Evolutionary conservation across 2,888 invertebrate genomes (phyloP), one percentile per base, ranked within the genome.

Genomic region (Steinernema hermaphroditum): DNA sequence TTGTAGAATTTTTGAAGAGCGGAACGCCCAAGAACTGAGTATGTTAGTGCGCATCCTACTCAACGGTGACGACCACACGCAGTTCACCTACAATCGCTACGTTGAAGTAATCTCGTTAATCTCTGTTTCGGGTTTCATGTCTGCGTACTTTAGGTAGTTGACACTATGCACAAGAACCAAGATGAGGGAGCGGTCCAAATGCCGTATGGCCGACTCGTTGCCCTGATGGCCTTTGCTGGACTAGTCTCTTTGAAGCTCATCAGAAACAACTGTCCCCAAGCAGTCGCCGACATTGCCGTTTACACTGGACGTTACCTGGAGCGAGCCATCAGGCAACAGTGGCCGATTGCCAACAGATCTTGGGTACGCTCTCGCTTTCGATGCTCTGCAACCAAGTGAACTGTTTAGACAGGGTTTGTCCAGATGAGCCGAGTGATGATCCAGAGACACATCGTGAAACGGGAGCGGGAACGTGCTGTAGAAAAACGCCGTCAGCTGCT

Each of bases 61-160:
- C 12, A 68, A 71, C 12, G 71, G 71, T 14, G 74, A 72, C 0
- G 57, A 2, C 32, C 4, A 32, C 29, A 29, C 9, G 62, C 16
- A 62, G 69, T 69, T 80, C 9, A 73, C 78, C 12, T 80, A 77
- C 57, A 72, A 75, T 0, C 24, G 77, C 0, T 80, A 76, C 50
- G 73, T 74, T 43, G 78, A 80, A 14, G 78, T 80, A 69, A 27
- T 34, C 24, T 34, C 12, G 12, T 8, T 12, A 37, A 37, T 4
- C 37, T 37, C 6, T 37, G n/a, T 37, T 4, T 12, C 37, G 12
- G 37, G 12, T 37, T 37, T 4, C 12, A 37, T 37, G 4, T 37
- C 37, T 37, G 6, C 12, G 37, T n/a, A n/a, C n/a, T 62, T 29
- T 27, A 62, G 62, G 32, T 62, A 4, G 62, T 62, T 6, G 62